Evolutionary conservation across 2,888 invertebrate species (phyloP).

Genomic region (Lycocerus yunnanus): DNA sequence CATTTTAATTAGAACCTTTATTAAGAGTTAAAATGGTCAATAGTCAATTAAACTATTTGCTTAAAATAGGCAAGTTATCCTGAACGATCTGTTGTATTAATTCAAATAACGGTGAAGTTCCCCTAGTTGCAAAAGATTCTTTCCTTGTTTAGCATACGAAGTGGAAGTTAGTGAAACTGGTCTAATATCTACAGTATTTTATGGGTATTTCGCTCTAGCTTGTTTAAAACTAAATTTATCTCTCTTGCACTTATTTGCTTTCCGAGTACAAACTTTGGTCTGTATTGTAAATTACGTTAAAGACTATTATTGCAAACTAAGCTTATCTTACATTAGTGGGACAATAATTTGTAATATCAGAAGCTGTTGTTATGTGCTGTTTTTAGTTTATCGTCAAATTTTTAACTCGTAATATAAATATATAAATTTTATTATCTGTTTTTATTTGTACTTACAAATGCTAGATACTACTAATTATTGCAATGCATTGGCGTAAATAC

Average conservation of each 20-base stretch:
- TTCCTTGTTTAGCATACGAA: slow-evolving; percentile 29
- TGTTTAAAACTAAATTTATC: slow-evolving; percentile 2
- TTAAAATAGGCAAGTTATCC: slow-evolving; percentile 28
- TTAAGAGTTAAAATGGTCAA: slow-evolving; percentile 30
- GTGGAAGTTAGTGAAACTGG: slow-evolving; percentile 22
- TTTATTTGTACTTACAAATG: background rate
- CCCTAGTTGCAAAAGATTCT: slow-evolving; percentile 35
- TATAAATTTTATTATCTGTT: slow-evolving; percentile 8
- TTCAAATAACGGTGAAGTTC: slow-evolving; percentile 37
- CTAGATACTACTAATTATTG: background rate
- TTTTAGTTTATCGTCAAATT: slow-evolving; percentile 42
- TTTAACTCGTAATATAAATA: slow-evolving; percentile 26
- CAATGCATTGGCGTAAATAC: background rate
- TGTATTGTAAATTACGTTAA: slow-evolving; percentile 35
- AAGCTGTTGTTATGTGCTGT: slow-evolving; percentile 48
- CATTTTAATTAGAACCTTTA: slow-evolving; percentile 25
- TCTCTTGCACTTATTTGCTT: slow-evolving; percentile 28
- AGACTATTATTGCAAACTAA: slow-evolving; percentile 39
- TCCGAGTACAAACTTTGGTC: slow-evolving; percentile 22
- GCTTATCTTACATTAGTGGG: slow-evolving; percentile 41
- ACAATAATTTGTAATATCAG: slow-evolving; percentile 50
- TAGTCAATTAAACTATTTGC: slow-evolving; percentile 31
- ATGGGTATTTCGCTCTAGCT: slow-evolving; percentile 21
- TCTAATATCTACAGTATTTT: slow-evolving; percentile 27
- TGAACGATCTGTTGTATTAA: slow-evolving; percentile 32